Evolutionary conservation across 1,140 invertebrate genomes (phyloP).

Genomic region (Polyergus mexicanus): DNA sequence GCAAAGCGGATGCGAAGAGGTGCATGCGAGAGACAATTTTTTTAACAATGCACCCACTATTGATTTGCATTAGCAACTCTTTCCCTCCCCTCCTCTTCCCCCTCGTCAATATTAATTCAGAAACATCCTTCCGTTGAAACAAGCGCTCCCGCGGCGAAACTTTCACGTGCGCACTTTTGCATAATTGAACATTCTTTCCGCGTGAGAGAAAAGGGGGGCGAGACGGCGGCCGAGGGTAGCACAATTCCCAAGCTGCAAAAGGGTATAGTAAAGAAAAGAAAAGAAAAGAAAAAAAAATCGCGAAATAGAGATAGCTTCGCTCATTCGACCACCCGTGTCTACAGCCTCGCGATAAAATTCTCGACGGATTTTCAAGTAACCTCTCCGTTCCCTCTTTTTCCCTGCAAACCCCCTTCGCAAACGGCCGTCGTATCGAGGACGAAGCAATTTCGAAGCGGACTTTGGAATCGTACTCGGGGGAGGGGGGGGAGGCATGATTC

Average conservation of each 20-base stretch:
- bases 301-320: constrained; percentile 35
- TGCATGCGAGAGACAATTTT: background rate
- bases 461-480: constrained; percentile 47
- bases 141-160: constrained; percentile 31
- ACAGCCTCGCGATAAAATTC: constrained; percentile 55
- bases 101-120: constrained; percentile 29
- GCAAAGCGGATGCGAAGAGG: background rate
- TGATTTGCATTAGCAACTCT: constrained; percentile 13
- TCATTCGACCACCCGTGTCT: constrained; percentile 38
- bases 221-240: background rate
- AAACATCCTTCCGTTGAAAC: background rate
- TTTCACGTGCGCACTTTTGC: constrained; percentile 44
- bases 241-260: constrained; percentile 37
- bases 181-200: constrained; percentile 57
- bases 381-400: background rate
- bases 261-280: too few species aligned
- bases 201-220: background rate
- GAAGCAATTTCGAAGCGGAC: constrained; percentile 50
- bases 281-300: constrained; percentile 37
- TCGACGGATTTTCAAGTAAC: constrained; percentile 51
- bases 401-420: background rate
- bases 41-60: constrained; percentile 4
- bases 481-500: constrained; percentile 33
- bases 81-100: too few species aligned
- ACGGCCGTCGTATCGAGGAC: constrained; percentile 27